These are phyloP conservation scores for Orchestes rusci DNA, from an alignment of 2,888 invertebrate species.

Conservation along the genomic window DNA sequence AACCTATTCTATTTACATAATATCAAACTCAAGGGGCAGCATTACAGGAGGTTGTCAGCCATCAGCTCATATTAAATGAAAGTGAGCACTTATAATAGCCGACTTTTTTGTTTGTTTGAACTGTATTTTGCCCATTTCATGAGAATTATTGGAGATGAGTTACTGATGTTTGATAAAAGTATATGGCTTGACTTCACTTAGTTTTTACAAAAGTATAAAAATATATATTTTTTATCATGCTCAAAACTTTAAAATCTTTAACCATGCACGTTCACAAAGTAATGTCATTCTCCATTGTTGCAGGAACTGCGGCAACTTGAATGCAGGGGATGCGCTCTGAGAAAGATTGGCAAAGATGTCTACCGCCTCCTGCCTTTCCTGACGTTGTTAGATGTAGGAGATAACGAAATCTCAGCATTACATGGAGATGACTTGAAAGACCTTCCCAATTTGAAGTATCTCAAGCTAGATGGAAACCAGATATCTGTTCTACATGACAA, in stretches of 20 bases:
- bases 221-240: slow-evolving; percentile 8
- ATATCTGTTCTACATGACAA: slow-evolving; percentile 61
- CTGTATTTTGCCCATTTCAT: no score
- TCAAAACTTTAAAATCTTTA: no score
- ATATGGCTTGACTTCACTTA: neutral
- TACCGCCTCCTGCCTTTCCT: slow-evolving; percentile 64
- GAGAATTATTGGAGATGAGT: no score
- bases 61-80: no score
- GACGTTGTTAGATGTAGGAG: slow-evolving; percentile 65
- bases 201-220: slow-evolving; percentile 3
- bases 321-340: slow-evolving; percentile 65
- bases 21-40: no score
- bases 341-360: slow-evolving; percentile 67
- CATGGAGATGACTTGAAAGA: slow-evolving; percentile 61
- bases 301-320: slow-evolving; percentile 63
- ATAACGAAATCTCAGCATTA: slow-evolving; percentile 65
- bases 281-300: slow-evolving; percentile 42
- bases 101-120: no score
- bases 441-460: slow-evolving; percentile 54
- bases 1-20: no score
- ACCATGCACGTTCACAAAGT: no score
- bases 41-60: no score
- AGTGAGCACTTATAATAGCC: no score
- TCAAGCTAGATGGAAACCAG: slow-evolving; percentile 68
- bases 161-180: neutral